A percentile compares a stretch with the other conserved stretches of the same genome.
These are phyloP conservation scores for Drosophila biarmipes DNA, from an alignment of 1,140 invertebrate genomes.

Conservation along the genomic window DNA sequence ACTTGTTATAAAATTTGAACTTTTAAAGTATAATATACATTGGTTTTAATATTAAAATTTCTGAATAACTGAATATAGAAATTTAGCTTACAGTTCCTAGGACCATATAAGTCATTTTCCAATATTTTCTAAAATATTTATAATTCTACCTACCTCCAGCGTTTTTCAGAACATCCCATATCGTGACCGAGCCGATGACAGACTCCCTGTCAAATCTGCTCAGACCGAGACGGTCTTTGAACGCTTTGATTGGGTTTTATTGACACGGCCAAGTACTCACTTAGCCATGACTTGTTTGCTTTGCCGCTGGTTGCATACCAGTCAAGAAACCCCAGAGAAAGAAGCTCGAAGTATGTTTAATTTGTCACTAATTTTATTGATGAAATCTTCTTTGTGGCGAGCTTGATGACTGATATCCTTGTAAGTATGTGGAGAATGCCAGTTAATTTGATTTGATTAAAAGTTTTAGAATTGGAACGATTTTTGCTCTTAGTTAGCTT, in stretches of 20 bases:
- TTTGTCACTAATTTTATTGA: slow-evolving; percentile 44
- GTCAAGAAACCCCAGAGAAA: not conserved
- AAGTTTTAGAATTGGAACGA: slow-evolving; percentile 39
- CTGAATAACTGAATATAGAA: no score
- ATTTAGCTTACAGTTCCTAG: no score
- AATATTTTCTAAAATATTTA: not conserved
- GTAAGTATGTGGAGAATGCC: slow-evolving; percentile 48
- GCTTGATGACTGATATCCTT: slow-evolving; percentile 41
- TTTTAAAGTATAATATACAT: no score
- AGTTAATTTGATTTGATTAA: slow-evolving; percentile 24
- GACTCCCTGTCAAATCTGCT: slow-evolving; percentile 19
- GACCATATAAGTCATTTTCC: not conserved
- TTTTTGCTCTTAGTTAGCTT: slow-evolving; percentile 20
- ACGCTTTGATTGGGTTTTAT: slow-evolving; percentile 64
- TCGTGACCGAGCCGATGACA: slow-evolving; percentile 30
- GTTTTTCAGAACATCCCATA: slow-evolving; percentile 38
- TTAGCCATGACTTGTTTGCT: slow-evolving; percentile 41
- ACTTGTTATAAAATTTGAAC: no score
- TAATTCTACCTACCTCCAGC: not conserved
- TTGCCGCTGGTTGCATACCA: not conserved
- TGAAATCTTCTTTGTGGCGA: slow-evolving; percentile 24
- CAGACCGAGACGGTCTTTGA: slow-evolving; percentile 49
- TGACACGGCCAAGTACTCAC: slow-evolving; percentile 50
- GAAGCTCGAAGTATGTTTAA: slow-evolving; percentile 15
- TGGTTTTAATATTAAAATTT: not conserved